Percentiles rank a stretch among this genome's conserved stretches.
These are phyloP conservation scores for Trissoscelio sp. DNA, from an alignment of 2,888 invertebrate species.

Conservation along the genomic window DNA sequence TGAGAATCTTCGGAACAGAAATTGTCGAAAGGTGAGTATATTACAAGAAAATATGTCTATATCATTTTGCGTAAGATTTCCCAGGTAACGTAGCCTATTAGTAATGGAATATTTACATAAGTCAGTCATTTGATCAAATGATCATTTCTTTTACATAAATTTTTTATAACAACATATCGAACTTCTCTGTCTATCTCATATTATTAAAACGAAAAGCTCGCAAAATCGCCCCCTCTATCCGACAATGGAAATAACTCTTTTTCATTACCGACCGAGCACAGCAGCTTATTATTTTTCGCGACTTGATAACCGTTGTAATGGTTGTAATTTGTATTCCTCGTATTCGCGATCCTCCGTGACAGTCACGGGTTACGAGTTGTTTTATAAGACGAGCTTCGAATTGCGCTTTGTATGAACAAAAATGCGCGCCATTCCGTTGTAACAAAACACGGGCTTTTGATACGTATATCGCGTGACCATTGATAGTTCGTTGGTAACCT, in stretches of 20 bases:
- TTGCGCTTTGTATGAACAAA: constrained; percentile 18
- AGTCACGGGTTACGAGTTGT: constrained; percentile 53
- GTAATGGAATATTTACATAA: too few species aligned
- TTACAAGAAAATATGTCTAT: too few species aligned
- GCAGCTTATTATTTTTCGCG: constrained; percentile 34
- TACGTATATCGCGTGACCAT: constrained; percentile 28
- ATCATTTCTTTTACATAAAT: too few species aligned
- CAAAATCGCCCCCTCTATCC: background rate
- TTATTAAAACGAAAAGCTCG: background rate
- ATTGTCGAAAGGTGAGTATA: too few species aligned
- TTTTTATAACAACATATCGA: too few species aligned
- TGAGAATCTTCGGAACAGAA: too few species aligned
- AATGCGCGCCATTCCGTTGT: constrained; percentile 24
- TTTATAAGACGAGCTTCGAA: constrained; percentile 42
- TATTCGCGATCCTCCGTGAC: constrained; percentile 55
- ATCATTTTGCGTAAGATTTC: too few species aligned
- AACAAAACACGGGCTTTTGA: constrained; percentile 44
- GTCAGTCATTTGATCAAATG: too few species aligned
- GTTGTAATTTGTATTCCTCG: constrained; percentile 58
- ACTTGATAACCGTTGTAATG: constrained; percentile 54
- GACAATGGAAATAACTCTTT: background rate
- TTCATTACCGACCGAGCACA: constrained; percentile 23
- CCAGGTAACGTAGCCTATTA: too few species aligned
- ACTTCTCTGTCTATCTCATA: background rate
- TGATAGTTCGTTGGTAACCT: constrained; percentile 53